Conservation (phyloP, 2,113 vertebrate species). For the human (Homo sapiens) region DNA sequence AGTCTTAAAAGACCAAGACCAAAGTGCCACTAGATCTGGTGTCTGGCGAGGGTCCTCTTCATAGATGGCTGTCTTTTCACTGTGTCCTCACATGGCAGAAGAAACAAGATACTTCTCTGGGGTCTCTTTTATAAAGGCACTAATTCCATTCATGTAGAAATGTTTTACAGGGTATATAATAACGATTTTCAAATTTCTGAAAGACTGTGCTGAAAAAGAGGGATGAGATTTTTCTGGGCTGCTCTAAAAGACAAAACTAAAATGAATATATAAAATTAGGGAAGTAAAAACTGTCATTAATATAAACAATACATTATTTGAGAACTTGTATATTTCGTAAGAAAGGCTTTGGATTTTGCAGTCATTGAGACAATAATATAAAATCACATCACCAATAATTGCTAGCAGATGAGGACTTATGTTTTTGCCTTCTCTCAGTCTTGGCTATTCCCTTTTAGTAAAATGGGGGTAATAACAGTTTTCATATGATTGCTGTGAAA, state of each 20-base stretch:
- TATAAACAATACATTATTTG: neutral
- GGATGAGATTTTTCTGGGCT: neutral
- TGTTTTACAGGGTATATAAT: neutral
- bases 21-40: too few species aligned
- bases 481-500: neutral
- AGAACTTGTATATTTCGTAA: neutral
- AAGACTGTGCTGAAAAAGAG: neutral
- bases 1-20: neutral
- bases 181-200: constrained; percentile 29
- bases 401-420: neutral
- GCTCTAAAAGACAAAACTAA: neutral
- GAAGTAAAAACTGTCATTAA: neutral
- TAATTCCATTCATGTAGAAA: neutral
- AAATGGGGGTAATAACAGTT: neutral
- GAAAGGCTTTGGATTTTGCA: neutral
- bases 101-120: too few species aligned
- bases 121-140: neutral
- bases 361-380: neutral
- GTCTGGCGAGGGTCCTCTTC: neutral
- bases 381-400: neutral
- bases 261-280: neutral
- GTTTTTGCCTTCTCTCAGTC: neutral
- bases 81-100: neutral
- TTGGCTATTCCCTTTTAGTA: neutral
- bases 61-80: too few species aligned